These are phyloP conservation scores for Ptycholaimellus sp. DNA, from an alignment of 2,888 invertebrate species.

Conservation along the genomic window DNA sequence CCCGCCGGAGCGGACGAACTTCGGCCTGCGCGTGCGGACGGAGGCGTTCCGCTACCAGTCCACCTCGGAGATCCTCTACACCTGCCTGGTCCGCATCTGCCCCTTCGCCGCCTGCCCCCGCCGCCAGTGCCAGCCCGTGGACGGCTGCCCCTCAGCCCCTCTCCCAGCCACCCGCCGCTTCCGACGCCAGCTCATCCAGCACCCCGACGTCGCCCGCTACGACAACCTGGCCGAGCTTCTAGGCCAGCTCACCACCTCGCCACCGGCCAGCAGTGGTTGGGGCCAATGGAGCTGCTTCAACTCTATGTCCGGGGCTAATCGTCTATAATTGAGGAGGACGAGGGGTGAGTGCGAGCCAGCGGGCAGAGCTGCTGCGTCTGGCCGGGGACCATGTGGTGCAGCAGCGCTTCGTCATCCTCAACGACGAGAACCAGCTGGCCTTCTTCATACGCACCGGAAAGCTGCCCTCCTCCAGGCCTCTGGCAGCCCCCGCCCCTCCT, in stretches of 20 bases:
- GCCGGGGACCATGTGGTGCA: conserved; percentile 22
- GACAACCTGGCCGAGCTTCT: too few species aligned
- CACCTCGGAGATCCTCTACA: conserved; percentile 23
- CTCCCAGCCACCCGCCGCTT: too few species aligned
- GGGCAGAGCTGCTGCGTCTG: conserved; percentile 18
- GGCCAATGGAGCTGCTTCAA: too few species aligned
- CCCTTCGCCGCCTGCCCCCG: conserved; percentile 20
- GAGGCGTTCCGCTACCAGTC: conserved; percentile 26
- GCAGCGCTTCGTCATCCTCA: conserved; percentile 20
- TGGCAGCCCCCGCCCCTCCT: not conserved
- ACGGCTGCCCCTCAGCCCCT: too few species aligned
- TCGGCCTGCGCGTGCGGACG: conserved; percentile 21
- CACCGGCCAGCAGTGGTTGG: too few species aligned
- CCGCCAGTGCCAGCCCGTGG: conserved; percentile 1
- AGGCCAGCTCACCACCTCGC: too few species aligned
- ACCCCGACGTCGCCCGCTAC: not conserved
- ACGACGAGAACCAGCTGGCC: conserved; percentile 21
- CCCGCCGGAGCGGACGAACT: conserved; percentile 19
- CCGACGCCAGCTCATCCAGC: not conserved
- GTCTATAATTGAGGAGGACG: too few species aligned
- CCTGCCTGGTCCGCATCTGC: conserved; percentile 22
- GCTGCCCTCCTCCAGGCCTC: too few species aligned
- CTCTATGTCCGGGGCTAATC: too few species aligned
- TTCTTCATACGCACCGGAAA: conserved; percentile 16
- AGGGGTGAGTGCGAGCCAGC: conserved; percentile 11